Conservation (phyloP, 2,797 vertebrate species). For the Falco novaeseelandiae region DNA sequence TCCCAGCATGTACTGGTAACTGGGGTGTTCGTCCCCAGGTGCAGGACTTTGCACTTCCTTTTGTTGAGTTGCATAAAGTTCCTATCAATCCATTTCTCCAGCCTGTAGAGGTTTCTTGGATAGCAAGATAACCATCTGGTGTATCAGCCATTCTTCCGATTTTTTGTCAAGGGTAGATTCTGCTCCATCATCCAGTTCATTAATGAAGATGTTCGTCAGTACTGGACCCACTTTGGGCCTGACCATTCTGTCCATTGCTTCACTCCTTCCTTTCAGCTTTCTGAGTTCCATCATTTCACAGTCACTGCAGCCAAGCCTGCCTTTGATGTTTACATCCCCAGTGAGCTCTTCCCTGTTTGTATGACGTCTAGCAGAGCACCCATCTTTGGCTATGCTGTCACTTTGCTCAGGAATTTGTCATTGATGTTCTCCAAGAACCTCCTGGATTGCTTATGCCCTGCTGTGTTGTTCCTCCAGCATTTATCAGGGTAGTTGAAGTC, state of each 20-base stretch:
- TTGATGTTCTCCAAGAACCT: not conserved
- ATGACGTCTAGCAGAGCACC: not conserved
- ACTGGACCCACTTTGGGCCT: not conserved
- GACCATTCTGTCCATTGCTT: not conserved
- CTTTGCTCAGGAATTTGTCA: not conserved
- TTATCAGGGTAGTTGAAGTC: too few species aligned
- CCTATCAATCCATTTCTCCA: too few species aligned
- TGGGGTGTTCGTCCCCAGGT: not conserved
- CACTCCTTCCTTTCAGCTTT: not conserved
- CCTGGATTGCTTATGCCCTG: not conserved
- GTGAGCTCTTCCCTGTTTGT: not conserved
- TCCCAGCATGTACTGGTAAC: not conserved
- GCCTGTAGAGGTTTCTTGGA: too few species aligned
- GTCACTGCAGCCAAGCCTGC: not conserved
- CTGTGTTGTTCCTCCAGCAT: not conserved
- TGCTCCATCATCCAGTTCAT: not conserved
- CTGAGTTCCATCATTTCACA: not conserved
- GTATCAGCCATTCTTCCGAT: not conserved
- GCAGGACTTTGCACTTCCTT: too few species aligned
- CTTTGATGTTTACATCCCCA: not conserved
- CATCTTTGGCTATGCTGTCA: not conserved
- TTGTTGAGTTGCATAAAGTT: too few species aligned
- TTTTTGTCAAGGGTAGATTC: not conserved
- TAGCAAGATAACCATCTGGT: not conserved
- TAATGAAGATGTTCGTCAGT: not conserved